Conservation (phyloP, 2,113 vertebrate species). For the Lota lota region DNA sequence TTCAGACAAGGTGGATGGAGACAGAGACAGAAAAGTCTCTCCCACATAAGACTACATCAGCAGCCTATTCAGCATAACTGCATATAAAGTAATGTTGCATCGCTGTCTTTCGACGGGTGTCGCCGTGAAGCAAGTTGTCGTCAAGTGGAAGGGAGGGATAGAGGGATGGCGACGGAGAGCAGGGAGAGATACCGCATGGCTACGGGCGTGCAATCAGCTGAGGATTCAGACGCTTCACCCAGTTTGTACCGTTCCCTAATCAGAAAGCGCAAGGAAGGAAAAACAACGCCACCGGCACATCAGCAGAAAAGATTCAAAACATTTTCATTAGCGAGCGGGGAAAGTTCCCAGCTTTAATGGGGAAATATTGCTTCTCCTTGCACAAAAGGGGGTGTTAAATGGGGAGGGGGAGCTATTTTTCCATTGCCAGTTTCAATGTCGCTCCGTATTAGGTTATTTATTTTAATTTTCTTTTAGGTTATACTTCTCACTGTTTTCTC, state of each 20-base stretch:
- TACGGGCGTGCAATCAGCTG: constrained; percentile 71
- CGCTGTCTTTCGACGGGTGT: constrained; percentile 25
- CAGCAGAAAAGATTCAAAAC: constrained; percentile 53
- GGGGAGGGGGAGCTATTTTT: constrained; percentile 8
- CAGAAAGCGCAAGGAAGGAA: constrained; percentile 53
- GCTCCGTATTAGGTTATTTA: too few relatives aligned
- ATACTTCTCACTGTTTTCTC: neutral
- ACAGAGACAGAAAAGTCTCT: constrained; percentile 36
- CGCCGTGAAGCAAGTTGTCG: neutral
- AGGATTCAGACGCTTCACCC: constrained; percentile 63
- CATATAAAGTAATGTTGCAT: constrained; percentile 52
- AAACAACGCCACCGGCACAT: constrained; percentile 58
- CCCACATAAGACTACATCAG: constrained; percentile 52
- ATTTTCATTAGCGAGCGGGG: constrained; percentile 64
- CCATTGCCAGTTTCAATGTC: neutral
- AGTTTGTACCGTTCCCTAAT: constrained; percentile 65
- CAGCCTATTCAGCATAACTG: constrained; percentile 63
- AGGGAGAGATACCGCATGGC: constrained; percentile 57
- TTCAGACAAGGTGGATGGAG: constrained; percentile 52
- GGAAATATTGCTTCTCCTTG: constrained; percentile 49
- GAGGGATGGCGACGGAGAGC: constrained; percentile 56
- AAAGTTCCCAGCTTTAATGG: constrained; percentile 41
- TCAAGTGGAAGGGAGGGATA: constrained; percentile 43
- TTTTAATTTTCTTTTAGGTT: neutral
- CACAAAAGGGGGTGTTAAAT: constrained; percentile 47